phyloP scores from a whole-genome alignment of 1,140 invertebrate species.

The Caenorhabditis elegans region WBcel235 BX284602.5:45001-45500 shows the following conservation, averaged over 20 bases:
- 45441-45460: no score
- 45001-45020: no score
- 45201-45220: neutral
- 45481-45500: no score
- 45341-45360: slow-evolving; percentile 21
- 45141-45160: neutral
- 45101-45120: neutral
- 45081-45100: neutral
- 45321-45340: neutral
- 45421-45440: no score
- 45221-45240: neutral
- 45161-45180: neutral
- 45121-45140: neutral
- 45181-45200: neutral
- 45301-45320: slow-evolving; percentile 3
- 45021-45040: no score
- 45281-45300: neutral
- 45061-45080: neutral
- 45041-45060: neutral
- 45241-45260: neutral
- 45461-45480: no score
- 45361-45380: neutral
- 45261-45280: neutral
- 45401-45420: no score
- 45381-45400: neutral